Evolutionary conservation across 2,888 invertebrate species (phyloP).

Genomic region (Calameuta idolon): DNA sequence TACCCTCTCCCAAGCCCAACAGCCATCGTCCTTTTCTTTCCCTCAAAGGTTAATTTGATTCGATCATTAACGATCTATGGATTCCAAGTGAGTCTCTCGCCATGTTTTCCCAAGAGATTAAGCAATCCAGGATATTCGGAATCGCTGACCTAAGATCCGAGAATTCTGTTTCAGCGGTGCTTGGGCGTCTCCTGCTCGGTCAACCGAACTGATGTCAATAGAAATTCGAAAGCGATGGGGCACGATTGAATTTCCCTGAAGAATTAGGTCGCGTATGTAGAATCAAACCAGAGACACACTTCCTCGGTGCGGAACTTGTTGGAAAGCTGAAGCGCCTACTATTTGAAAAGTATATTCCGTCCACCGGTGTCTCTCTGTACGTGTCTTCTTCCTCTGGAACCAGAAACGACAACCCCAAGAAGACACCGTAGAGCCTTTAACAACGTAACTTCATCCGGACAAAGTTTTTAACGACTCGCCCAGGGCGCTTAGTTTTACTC

Average conservation of each 20-base stretch:
- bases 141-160: conserved; percentile 41
- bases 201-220: conserved; percentile 23
- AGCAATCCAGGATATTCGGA: conserved; percentile 36
- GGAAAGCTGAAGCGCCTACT: background rate
- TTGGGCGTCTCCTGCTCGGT: background rate
- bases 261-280: conserved; percentile 3
- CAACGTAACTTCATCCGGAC: conserved; percentile 20
- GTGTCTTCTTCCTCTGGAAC: background rate
- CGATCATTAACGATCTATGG: background rate
- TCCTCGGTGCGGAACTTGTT: background rate
- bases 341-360: background rate
- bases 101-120: conserved; percentile 27
- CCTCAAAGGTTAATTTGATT: background rate
- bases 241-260: conserved; percentile 26
- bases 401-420: background rate
- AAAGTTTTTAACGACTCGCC: conserved; percentile 23
- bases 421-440: conserved; percentile 12
- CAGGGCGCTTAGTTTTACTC: conserved; percentile 18
- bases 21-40: background rate
- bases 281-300: background rate
- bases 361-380: background rate
- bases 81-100: background rate
- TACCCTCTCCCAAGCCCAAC: background rate
- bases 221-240: conserved; percentile 25
- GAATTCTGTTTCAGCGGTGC: conserved; percentile 30